phyloP scores from a whole-genome alignment of 2,113 vertebrate genomes.

The Periophthalmodon schlosseri region DNA sequence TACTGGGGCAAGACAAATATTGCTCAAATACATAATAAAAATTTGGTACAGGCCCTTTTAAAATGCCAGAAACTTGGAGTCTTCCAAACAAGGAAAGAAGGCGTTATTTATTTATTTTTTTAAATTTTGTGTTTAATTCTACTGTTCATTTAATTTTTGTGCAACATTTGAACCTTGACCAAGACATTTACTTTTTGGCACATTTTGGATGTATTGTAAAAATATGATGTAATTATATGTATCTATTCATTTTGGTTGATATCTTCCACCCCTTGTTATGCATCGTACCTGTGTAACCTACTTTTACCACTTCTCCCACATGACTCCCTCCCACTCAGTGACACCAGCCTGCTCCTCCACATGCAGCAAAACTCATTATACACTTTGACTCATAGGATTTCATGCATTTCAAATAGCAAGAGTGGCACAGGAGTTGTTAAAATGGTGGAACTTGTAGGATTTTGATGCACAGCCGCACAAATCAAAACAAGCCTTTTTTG shows the following conservation, averaged over 20 bases:
- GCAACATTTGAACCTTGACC: no score
- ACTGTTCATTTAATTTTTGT: no score
- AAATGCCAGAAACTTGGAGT: no score
- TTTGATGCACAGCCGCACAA: neutral
- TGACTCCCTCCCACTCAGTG: constrained; percentile 36
- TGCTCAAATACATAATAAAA: no score
- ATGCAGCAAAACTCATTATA: constrained; percentile 7
- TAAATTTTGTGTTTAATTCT: no score
- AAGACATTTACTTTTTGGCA: neutral
- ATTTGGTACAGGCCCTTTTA: no score
- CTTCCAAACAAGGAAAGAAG: no score
- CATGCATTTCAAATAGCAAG: neutral
- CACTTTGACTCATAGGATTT: constrained; percentile 4
- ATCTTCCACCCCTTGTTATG: neutral
- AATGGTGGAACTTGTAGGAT: neutral
- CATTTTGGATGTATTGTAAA: neutral
- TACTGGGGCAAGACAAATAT: no score
- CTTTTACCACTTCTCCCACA: constrained; percentile 51
- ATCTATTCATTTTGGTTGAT: neutral
- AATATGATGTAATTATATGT: neutral
- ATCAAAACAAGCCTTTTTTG: neutral
- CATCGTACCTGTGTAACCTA: constrained; percentile 50
- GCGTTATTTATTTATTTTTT: no score
- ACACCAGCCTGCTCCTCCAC: neutral
- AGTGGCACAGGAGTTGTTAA: neutral